These are phyloP conservation scores for Brassicogethes aeneus DNA, from an alignment of 2,888 invertebrate genomes.

Conservation along the genomic window DNA sequence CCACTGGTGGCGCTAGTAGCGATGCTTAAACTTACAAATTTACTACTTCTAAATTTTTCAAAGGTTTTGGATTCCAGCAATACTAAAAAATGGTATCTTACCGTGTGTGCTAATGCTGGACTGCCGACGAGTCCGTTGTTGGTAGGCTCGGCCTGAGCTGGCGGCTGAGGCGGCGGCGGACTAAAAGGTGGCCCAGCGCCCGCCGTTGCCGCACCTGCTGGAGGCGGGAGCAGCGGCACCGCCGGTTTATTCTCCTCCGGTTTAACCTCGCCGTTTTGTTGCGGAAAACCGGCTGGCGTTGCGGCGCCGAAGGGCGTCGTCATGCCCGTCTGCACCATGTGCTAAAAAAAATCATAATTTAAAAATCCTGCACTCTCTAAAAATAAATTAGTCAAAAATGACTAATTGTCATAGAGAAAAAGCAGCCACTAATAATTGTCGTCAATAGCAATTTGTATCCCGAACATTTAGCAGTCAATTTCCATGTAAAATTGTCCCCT, in stretches of 20 bases:
- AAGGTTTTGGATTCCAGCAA: no score
- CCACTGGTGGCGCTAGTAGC: no score
- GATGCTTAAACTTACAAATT: no score
- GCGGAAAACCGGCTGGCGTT: slow-evolving; percentile 48
- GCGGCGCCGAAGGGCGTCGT: slow-evolving; percentile 62
- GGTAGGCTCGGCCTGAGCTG: slow-evolving; percentile 38
- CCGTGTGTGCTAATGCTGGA: slow-evolving; percentile 22
- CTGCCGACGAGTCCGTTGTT: slow-evolving; percentile 35
- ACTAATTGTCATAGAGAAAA: slow-evolving; percentile 23
- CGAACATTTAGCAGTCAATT: no score
- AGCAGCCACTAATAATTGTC: no score
- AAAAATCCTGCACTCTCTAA: not conserved
- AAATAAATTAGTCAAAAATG: no score
- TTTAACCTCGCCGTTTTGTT: slow-evolving; percentile 43
- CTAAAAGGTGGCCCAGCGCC: slow-evolving; percentile 38
- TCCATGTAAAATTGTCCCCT: no score
- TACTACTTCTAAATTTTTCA: no score
- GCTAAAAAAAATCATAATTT: slow-evolving; percentile 51
- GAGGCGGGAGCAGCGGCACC: slow-evolving; percentile 45
- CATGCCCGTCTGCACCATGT: slow-evolving; percentile 91
- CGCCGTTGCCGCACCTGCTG: slow-evolving; percentile 33
- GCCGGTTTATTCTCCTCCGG: slow-evolving; percentile 38
- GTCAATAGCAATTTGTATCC: no score
- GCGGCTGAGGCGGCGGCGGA: slow-evolving; percentile 38
- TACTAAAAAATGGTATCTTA: slow-evolving; percentile 7